A percentile compares a stretch with the other conserved stretches of the same genome.
These are phyloP conservation scores for Venturia canescens DNA, from an alignment of 1,140 invertebrate species.

Conservation along the genomic window DNA sequence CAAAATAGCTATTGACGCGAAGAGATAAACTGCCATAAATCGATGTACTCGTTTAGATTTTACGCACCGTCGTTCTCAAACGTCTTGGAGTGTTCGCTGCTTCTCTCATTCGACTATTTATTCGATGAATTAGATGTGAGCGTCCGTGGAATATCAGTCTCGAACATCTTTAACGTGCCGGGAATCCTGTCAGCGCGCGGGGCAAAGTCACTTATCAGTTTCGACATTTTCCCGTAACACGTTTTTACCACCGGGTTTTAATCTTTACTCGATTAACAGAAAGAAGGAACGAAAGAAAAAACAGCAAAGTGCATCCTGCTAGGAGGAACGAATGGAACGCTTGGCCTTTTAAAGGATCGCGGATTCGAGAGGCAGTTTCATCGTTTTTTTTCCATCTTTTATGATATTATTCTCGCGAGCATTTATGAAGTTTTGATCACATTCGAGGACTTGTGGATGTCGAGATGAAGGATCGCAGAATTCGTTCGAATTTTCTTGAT, in stretches of 20 bases:
- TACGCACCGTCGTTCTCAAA: background rate
- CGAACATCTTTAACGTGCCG: conserved; percentile 1
- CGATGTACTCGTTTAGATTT: no score
- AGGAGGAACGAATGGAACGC: no score
- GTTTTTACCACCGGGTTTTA: background rate
- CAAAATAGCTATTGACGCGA: background rate
- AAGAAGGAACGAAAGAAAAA: no score
- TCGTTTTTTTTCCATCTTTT: no score
- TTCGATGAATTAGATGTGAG: conserved; percentile 32
- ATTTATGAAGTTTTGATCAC: no score
- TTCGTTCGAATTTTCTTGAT: no score
- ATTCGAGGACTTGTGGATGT: no score
- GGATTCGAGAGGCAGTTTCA: no score
- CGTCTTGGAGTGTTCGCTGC: background rate
- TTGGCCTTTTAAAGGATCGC: no score
- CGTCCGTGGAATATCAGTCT: conserved; percentile 23
- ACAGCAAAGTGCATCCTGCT: no score
- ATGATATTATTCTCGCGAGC: no score
- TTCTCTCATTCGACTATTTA: conserved; percentile 15
- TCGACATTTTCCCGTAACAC: background rate
- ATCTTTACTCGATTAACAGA: background rate
- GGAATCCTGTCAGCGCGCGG: background rate
- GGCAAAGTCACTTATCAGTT: background rate
- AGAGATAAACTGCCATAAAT: background rate
- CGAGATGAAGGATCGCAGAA: no score